Evolutionary conservation across 2,797 vertebrate genomes (phyloP).

Genomic region (Mergus octosetaceus): DNA sequence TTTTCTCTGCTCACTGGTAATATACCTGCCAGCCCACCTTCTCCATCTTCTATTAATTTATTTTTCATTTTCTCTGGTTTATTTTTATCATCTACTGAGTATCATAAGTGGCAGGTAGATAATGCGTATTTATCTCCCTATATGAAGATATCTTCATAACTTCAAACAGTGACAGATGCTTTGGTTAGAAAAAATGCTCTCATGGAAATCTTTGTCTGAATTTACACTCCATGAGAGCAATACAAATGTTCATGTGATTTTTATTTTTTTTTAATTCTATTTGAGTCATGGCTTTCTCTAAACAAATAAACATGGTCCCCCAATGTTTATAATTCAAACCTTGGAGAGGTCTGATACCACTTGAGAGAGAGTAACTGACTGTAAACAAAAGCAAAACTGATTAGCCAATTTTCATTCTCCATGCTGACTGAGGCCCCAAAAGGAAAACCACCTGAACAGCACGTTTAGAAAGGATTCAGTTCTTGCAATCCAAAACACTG

Average conservation of each 20-base stretch:
- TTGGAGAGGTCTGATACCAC: not conserved
- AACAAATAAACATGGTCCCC: not conserved
- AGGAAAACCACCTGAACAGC: not conserved
- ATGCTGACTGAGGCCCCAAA: not conserved
- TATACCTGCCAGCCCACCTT: not conserved
- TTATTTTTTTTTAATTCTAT: not conserved
- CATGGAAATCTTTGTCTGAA: not conserved
- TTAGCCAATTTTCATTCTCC: not conserved
- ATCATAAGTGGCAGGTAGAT: not conserved
- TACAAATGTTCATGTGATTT: not conserved
- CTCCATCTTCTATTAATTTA: not conserved
- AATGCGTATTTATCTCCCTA: not conserved
- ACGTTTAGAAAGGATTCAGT: not conserved
- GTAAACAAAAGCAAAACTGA: slow-evolving; percentile 7
- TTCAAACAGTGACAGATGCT: not conserved
- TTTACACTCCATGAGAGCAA: not conserved
- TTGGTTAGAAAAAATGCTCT: not conserved
- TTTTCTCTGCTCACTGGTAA: slow-evolving; percentile 13
- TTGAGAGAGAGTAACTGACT: not conserved
- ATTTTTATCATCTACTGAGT: not conserved
- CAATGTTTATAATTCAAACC: not conserved
- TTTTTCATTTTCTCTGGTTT: not conserved
- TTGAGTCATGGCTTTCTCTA: not conserved
- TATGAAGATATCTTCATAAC: not conserved
- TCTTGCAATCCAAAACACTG: not conserved